Conservation (phyloP, 2,797 vertebrate species). For the Poecilia gillii region DNA sequence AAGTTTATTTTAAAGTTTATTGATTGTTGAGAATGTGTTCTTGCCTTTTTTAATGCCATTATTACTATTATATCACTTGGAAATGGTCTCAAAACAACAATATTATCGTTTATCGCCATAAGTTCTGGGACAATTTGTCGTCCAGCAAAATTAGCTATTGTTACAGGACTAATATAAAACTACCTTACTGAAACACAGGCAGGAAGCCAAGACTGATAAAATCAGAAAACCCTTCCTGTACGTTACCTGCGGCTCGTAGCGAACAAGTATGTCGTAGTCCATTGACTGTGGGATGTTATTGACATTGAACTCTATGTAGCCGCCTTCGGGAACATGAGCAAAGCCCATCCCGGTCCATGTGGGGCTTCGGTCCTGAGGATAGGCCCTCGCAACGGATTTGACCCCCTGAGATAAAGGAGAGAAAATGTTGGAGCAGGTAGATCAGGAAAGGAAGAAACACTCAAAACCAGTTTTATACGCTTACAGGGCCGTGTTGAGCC, state of each 20-base stretch:
- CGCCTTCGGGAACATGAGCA: slow-evolving; percentile 90
- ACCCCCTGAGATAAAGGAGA: slow-evolving; percentile 81
- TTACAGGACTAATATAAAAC: neutral
- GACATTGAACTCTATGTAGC: slow-evolving; percentile 88
- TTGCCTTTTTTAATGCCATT: too few species aligned
- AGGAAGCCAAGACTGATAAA: too few species aligned
- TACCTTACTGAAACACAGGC: neutral
- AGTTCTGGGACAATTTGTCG: too few species aligned
- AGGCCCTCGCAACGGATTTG: slow-evolving; percentile 83
- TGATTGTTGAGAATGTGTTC: too few species aligned
- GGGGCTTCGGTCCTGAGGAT: slow-evolving; percentile 85
- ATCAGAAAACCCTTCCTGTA: neutral
- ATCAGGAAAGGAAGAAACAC: neutral
- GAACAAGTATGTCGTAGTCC: slow-evolving; percentile 94
- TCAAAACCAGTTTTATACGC: slow-evolving; percentile 25
- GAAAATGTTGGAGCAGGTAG: neutral
- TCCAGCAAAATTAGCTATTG: too few species aligned
- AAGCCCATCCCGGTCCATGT: slow-evolving; percentile 98
- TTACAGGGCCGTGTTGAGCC: slow-evolving; percentile 88
- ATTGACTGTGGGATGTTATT: slow-evolving; percentile 92
- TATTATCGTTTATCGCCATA: too few species aligned
- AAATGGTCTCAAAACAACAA: too few species aligned
- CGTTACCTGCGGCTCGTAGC: slow-evolving; percentile 95
- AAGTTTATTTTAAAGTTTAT: too few species aligned
- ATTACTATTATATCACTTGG: too few species aligned